Percentiles rank a stretch among this genome's conserved stretches.
Evolutionary conservation across 2,888 invertebrate genomes (phyloP).

Genomic region (Globia sparganii): DNA sequence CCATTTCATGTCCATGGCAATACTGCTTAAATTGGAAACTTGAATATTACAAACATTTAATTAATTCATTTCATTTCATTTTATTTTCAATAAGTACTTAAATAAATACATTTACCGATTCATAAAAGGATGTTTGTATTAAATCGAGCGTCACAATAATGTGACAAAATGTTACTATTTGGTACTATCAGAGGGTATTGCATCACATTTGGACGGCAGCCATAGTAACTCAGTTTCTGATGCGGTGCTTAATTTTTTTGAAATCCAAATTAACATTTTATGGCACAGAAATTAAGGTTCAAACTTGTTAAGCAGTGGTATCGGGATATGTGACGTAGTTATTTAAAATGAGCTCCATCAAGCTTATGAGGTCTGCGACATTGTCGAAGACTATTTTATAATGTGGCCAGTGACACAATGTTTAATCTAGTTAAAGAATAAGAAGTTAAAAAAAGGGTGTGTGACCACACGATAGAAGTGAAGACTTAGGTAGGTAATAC

Average conservation of each 20-base stretch:
- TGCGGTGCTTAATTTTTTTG: slow-evolving; percentile 17
- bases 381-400: slow-evolving; percentile 73
- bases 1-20: slow-evolving; percentile 57
- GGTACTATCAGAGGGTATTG: slow-evolving; percentile 67
- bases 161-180: slow-evolving; percentile 62
- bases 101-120: slow-evolving; percentile 68
- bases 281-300: slow-evolving; percentile 17
- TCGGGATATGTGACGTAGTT: slow-evolving; percentile 40
- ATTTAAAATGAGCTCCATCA: slow-evolving; percentile 63
- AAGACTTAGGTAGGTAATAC: too few relatives aligned
- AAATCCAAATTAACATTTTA: slow-evolving; percentile 17
- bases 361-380: slow-evolving; percentile 70
- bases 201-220: slow-evolving; percentile 73
- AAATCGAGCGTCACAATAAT: slow-evolving; percentile 74
- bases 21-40: slow-evolving; percentile 62
- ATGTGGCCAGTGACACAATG: slow-evolving; percentile 60
- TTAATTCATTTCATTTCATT: too few relatives aligned
- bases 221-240: slow-evolving; percentile 63
- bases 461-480: neutral
- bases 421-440: neutral
- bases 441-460: neutral
- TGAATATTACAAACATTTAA: slow-evolving; percentile 62
- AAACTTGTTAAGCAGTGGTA: slow-evolving; percentile 9
- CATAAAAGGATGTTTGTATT: slow-evolving; percentile 68
- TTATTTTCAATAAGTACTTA: too few relatives aligned